Percentiles rank a stretch among this genome's conserved stretches.
These are phyloP conservation scores for Petrolisthes manimaculis DNA, from an alignment of 2,888 invertebrate genomes.

Conservation along the genomic window DNA sequence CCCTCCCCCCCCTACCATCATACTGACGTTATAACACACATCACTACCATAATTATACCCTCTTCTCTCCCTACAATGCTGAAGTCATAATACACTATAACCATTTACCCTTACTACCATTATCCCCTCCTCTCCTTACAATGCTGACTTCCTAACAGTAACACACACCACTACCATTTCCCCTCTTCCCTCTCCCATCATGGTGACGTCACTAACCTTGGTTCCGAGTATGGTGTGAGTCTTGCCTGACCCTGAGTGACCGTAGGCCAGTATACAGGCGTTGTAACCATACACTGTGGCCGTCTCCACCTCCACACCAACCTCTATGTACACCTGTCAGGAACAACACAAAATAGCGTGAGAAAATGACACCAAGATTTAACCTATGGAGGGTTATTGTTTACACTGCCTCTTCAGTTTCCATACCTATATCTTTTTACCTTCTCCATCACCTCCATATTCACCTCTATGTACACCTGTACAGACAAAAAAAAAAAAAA, in stretches of 20 bases:
- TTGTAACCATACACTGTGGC: slow-evolving; percentile 76
- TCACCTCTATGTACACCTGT: too few species aligned
- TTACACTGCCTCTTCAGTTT: background rate
- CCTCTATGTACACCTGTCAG: slow-evolving; percentile 76
- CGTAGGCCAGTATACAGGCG: slow-evolving; percentile 72
- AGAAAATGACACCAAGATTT: background rate
- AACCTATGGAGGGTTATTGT: background rate
- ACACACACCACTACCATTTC: background rate
- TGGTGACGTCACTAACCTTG: slow-evolving; percentile 67
- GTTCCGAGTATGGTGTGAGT: slow-evolving; percentile 73
- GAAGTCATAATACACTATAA: background rate
- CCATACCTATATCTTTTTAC: background rate
- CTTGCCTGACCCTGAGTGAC: slow-evolving; percentile 72
- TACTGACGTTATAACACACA: background rate
- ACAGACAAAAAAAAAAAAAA: too few species aligned
- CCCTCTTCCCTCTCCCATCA: background rate
- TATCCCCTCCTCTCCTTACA: background rate
- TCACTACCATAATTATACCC: background rate
- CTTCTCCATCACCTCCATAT: too few species aligned
- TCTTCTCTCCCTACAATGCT: background rate
- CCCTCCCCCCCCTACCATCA: background rate
- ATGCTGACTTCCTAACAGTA: background rate
- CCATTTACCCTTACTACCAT: background rate
- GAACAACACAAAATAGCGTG: background rate
- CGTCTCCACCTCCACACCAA: slow-evolving; percentile 77